Percentiles rank a stretch among this genome's conserved stretches.
Conservation (phyloP, 1,140 invertebrate genomes). For the Asbolus verrucosus region DNA sequence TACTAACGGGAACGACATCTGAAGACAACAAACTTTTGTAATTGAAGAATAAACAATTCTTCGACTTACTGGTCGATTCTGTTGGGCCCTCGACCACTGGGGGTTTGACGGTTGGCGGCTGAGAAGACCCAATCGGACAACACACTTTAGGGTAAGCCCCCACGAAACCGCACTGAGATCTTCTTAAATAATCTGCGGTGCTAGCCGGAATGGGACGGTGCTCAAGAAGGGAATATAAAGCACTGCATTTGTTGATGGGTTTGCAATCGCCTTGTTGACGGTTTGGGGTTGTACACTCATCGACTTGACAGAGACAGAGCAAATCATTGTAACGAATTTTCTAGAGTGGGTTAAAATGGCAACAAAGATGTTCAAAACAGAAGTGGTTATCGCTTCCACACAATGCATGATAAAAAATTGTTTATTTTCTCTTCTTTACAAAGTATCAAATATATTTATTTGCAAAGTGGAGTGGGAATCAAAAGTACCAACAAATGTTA, state of each 20-base stretch:
- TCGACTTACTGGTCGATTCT: not conserved
- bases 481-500: too few relatives aligned
- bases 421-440: too few relatives aligned
- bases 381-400: too few relatives aligned
- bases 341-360: too few relatives aligned
- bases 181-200: slow-evolving; percentile 61
- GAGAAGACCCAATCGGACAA: slow-evolving; percentile 53
- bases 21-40: too few relatives aligned
- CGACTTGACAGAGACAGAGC: slow-evolving; percentile 57
- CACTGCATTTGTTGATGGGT: slow-evolving; percentile 62
- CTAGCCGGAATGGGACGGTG: slow-evolving; percentile 62
- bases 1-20: not conserved
- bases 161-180: slow-evolving; percentile 69
- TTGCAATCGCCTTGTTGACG: slow-evolving; percentile 63
- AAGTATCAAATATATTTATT: too few relatives aligned
- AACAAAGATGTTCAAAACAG: too few relatives aligned
- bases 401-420: too few relatives aligned
- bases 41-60: too few relatives aligned
- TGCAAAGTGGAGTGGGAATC: too few relatives aligned
- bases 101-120: slow-evolving; percentile 8
- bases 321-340: not conserved
- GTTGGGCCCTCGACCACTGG: slow-evolving; percentile 8
- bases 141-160: slow-evolving; percentile 68
- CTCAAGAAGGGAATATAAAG: slow-evolving; percentile 61
- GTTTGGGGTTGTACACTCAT: too few relatives aligned